Evolutionary conservation across 2,888 invertebrate species (phyloP).

Genomic region (Mactromeris polynyma): DNA sequence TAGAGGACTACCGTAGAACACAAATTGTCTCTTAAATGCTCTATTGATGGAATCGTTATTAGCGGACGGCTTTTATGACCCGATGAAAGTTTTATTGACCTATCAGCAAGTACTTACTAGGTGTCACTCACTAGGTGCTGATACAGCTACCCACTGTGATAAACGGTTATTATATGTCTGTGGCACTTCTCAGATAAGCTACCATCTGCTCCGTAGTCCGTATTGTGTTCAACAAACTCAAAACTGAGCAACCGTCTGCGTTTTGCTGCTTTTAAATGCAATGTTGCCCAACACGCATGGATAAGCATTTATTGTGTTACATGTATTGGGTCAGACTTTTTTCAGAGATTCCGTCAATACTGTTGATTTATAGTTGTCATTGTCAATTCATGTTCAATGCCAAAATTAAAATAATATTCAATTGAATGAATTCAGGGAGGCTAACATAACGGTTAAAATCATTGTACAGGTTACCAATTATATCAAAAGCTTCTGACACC

Average conservation of each 20-base stretch:
- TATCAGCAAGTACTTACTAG: conserved; percentile 12
- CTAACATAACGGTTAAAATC: too few species aligned
- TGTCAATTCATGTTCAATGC: too few species aligned
- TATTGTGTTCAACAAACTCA: background rate
- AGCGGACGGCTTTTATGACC: background rate
- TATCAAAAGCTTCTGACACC: too few species aligned
- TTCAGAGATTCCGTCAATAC: too few species aligned
- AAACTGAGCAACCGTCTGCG: background rate
- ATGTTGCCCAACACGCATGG: too few species aligned
- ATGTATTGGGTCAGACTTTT: too few species aligned
- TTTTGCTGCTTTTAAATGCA: background rate
- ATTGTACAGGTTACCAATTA: too few species aligned
- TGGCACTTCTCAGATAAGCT: background rate
- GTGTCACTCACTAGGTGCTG: background rate
- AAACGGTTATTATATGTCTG: background rate
- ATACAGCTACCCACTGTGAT: background rate
- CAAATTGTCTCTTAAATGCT: background rate
- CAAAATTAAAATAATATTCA: too few species aligned
- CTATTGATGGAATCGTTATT: background rate
- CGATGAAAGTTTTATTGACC: conserved; percentile 25
- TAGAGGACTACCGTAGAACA: too few species aligned
- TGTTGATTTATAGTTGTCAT: too few species aligned
- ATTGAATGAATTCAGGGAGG: too few species aligned
- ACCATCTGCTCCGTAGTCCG: background rate
- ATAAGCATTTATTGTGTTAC: too few species aligned